A percentile compares a stretch with the other conserved stretches of the same genome.
Evolutionary conservation across 2,888 invertebrate species (phyloP).

Genomic region (Drosophila mimetica): DNA sequence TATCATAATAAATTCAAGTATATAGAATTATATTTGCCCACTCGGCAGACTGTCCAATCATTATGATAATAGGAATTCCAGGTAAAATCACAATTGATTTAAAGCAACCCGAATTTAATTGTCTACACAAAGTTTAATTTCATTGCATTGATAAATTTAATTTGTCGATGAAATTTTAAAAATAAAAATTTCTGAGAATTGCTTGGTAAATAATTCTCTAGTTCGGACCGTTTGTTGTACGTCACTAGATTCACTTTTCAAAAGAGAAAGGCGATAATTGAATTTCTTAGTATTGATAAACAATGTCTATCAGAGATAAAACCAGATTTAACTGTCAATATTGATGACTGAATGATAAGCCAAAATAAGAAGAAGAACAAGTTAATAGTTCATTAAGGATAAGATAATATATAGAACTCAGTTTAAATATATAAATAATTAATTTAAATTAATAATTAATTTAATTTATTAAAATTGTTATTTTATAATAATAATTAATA

Average conservation of each 20-base stretch:
- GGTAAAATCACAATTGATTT: neutral
- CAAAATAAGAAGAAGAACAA: too few species aligned
- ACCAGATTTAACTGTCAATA: neutral
- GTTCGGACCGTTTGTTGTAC: too few species aligned
- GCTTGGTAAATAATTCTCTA: too few species aligned
- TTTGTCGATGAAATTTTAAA: too few species aligned
- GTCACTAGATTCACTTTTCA: neutral
- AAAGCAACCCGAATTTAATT: neutral
- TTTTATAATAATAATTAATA: too few species aligned
- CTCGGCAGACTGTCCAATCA: neutral
- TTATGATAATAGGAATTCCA: constrained; percentile 4
- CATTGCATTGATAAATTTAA: neutral
- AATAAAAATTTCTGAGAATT: neutral
- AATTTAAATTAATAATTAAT: too few species aligned
- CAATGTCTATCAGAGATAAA: neutral
- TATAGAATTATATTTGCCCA: neutral
- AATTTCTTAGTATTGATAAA: neutral
- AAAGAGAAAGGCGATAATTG: neutral
- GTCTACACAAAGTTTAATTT: neutral
- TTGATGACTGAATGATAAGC: too few species aligned
- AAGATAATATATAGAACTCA: too few species aligned
- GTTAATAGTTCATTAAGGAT: too few species aligned
- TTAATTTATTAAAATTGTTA: too few species aligned
- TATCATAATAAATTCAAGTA: neutral
- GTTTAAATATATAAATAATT: too few species aligned